Evolutionary conservation across 2,113 vertebrate genomes (phyloP).

Genomic region (Menura novaehollandiae): DNA sequence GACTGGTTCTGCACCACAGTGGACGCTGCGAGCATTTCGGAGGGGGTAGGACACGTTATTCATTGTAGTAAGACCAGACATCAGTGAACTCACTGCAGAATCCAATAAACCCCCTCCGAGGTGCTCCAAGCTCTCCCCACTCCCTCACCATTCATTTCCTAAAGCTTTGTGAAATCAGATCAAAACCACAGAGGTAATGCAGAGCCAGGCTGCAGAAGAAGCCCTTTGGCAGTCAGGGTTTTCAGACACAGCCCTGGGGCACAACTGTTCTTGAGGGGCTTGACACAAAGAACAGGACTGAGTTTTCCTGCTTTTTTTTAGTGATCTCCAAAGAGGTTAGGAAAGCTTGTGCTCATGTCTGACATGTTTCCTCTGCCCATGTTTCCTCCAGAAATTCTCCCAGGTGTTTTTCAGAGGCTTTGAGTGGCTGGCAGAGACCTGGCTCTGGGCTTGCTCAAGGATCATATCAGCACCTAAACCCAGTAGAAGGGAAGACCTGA

Average conservation of each 20-base stretch:
- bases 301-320: neutral
- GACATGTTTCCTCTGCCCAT: neutral
- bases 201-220: neutral
- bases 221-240: neutral
- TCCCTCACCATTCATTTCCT: neutral
- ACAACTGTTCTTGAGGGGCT: neutral
- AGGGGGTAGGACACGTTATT: neutral
- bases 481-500: neutral
- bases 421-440: neutral
- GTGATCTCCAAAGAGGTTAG: neutral
- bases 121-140: neutral
- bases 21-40: neutral
- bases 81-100: neutral
- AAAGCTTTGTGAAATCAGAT: neutral
- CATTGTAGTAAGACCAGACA: neutral
- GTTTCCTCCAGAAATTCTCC: neutral
- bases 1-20: neutral
- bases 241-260: neutral
- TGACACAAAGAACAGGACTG: neutral
- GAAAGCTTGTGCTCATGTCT: neutral
- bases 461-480: neutral
- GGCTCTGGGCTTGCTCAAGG: neutral
- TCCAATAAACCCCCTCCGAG: neutral
- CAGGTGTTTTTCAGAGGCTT: neutral
- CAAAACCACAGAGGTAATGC: neutral